Evolutionary conservation across 1,140 invertebrate species (phyloP).

Genomic region (Eriocheir sinensis): DNA sequence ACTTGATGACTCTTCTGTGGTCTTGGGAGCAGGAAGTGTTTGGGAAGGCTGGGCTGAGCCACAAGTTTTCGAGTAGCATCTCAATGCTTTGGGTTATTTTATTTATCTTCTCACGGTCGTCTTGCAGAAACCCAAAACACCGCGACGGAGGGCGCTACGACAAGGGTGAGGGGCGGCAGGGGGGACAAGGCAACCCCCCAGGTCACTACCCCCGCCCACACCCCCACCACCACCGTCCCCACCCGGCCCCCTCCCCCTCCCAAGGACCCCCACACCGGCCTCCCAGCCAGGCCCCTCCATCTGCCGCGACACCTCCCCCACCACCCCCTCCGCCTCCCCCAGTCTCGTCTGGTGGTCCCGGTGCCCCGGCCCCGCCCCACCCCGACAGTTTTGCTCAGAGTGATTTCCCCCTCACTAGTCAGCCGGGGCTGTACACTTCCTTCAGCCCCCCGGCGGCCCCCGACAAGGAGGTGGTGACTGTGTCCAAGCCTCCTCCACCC

Average conservation of each 20-base stretch:
- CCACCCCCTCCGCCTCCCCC: constrained; percentile 71
- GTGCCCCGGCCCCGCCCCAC: too few relatives aligned
- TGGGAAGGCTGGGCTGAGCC: too few relatives aligned
- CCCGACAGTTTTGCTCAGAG: constrained; percentile 79
- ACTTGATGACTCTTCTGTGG: too few relatives aligned
- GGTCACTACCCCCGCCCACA: constrained; percentile 33
- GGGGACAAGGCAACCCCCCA: constrained; percentile 23
- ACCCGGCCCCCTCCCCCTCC: constrained; percentile 69
- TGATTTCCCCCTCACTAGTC: constrained; percentile 67
- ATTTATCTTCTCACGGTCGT: too few relatives aligned
- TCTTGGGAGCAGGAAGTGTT: too few relatives aligned
- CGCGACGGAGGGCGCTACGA: constrained; percentile 61
- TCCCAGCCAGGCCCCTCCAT: background rate
- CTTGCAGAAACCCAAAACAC: constrained; percentile 58
- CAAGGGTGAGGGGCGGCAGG: constrained; percentile 43
- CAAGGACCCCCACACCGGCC: constrained; percentile 51
- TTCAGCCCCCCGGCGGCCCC: constrained; percentile 65
- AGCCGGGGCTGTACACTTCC: constrained; percentile 67
- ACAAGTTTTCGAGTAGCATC: too few relatives aligned
- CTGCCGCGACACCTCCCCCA: constrained; percentile 23
- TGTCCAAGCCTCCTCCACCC: background rate
- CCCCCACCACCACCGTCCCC: constrained; percentile 56
- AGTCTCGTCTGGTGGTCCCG: constrained; percentile 59
- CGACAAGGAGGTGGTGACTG: constrained; percentile 61
- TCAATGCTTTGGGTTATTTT: too few relatives aligned